Conservation (phyloP, 2,888 invertebrate species). For the Empis stercorea region DNA sequence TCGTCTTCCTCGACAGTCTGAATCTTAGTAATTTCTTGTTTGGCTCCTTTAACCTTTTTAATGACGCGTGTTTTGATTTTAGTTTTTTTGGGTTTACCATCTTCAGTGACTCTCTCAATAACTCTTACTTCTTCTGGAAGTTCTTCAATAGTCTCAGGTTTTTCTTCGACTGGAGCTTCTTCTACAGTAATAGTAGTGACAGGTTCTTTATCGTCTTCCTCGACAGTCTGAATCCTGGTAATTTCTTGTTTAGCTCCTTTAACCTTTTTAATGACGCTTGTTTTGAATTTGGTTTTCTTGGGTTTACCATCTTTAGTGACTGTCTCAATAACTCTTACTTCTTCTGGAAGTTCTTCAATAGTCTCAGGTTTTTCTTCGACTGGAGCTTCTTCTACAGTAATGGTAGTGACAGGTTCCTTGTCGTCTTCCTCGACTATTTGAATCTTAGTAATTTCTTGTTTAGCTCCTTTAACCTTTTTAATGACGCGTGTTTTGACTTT, state of each 20-base stretch:
- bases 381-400: slow-evolving; percentile 19
- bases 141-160: slow-evolving; percentile 28
- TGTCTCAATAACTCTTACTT: slow-evolving; percentile 17
- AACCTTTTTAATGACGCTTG: slow-evolving; percentile 27
- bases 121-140: slow-evolving; percentile 23
- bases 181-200: slow-evolving; percentile 20
- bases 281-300: slow-evolving; percentile 24
- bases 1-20: slow-evolving; percentile 23
- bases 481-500: slow-evolving; percentile 16
- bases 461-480: slow-evolving; percentile 17
- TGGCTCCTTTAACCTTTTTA: slow-evolving; percentile 19
- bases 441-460: slow-evolving; percentile 34
- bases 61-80: slow-evolving; percentile 21
- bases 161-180: slow-evolving; percentile 23
- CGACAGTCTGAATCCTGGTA: slow-evolving; percentile 21
- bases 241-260: slow-evolving; percentile 19
- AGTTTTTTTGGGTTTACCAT: slow-evolving; percentile 21
- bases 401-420: slow-evolving; percentile 25
- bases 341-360: slow-evolving; percentile 18
- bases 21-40: slow-evolving; percentile 23
- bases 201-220: slow-evolving; percentile 25
- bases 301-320: slow-evolving; percentile 21
- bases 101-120: slow-evolving; percentile 7
- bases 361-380: slow-evolving; percentile 13
- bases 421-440: slow-evolving; percentile 29